Evolutionary conservation across 2,113 vertebrate genomes (phyloP).

Genomic region (Cephalopterus ornatus): DNA sequence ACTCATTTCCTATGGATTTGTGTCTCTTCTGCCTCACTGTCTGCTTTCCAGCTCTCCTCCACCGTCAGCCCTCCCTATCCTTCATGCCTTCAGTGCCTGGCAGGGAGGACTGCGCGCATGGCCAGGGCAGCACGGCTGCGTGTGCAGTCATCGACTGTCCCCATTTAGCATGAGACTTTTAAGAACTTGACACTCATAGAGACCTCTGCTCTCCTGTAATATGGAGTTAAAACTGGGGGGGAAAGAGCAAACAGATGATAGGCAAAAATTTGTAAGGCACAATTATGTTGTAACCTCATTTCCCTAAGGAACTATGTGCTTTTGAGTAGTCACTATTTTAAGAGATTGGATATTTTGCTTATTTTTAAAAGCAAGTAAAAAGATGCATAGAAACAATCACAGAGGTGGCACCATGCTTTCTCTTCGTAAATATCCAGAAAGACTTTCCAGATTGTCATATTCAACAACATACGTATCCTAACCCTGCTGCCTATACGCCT

Average conservation of each 20-base stretch:
- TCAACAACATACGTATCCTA: not conserved
- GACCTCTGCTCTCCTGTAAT: not conserved
- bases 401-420: not conserved
- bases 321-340: not conserved
- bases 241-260: constrained; percentile 17
- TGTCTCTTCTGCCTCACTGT: not conserved
- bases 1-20: not conserved
- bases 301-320: not conserved
- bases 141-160: fast-evolving
- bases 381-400: not conserved
- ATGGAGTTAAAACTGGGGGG: not conserved
- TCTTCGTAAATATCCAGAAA: not conserved
- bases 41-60: not conserved
- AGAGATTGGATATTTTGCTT: not conserved
- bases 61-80: not conserved
- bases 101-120: fast-evolving
- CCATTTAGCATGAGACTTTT: not conserved
- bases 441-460: not conserved
- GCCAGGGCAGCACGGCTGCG: not conserved
- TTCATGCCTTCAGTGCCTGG: fast-evolving
- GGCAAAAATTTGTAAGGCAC: not conserved
- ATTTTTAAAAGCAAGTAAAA: not conserved
- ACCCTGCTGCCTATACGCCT: not conserved
- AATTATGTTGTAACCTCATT: not conserved
- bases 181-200: not conserved